Percentiles rank a stretch among this genome's conserved stretches.
These are phyloP conservation scores for Bos indicus DNA, from an alignment of 2,113 vertebrate species.

Conservation along the genomic window DNA sequence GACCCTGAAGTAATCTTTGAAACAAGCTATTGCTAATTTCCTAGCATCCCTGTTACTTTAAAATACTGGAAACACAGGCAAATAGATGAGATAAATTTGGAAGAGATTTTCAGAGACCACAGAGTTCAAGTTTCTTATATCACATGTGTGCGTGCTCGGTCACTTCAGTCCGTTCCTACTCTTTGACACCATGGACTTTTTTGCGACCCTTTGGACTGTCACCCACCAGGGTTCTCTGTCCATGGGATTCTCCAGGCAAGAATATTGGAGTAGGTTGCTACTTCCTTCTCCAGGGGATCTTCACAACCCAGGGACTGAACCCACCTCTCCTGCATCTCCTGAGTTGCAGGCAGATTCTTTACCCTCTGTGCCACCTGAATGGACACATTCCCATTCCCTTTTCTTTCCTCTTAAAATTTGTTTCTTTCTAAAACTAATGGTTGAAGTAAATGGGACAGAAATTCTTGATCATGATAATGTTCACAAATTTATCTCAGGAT, in stretches of 20 bases:
- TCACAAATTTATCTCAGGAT: neutral
- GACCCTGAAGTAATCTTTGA: neutral
- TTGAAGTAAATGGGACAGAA: neutral
- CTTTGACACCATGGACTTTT: neutral
- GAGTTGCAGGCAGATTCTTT: neutral
- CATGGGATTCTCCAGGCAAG: neutral
- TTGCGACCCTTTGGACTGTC: neutral
- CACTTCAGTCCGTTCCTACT: neutral
- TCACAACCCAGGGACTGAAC: neutral
- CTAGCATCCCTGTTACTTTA: neutral
- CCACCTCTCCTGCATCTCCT: neutral
- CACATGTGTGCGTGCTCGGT: neutral
- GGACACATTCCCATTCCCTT: neutral
- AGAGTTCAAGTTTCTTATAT: neutral
- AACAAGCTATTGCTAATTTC: constrained; percentile 28
- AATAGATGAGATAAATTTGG: neutral
- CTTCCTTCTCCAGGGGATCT: neutral
- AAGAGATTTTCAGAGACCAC: neutral
- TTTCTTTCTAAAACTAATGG: neutral
- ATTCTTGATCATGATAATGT: neutral
- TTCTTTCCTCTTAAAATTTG: neutral
- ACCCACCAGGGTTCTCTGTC: neutral
- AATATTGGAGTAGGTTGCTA: neutral
- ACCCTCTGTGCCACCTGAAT: neutral
- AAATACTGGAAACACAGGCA: neutral